Conservation (phyloP, 2,113 vertebrate species). For the Paraplagusia blochii region DNA sequence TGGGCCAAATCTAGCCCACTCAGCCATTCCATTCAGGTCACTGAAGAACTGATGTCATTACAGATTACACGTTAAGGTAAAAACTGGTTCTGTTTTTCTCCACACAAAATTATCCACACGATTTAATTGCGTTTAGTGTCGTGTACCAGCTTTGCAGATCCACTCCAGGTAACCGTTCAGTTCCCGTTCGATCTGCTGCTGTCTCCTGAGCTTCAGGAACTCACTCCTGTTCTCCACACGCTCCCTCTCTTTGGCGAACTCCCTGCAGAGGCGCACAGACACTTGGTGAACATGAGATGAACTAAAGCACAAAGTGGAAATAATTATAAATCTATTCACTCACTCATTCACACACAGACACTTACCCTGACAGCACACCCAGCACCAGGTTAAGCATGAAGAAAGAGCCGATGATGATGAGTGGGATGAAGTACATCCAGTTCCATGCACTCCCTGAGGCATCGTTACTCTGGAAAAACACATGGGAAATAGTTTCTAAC, state of each 20-base stretch:
- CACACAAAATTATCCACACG: too few species aligned
- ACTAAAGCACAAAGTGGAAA: not conserved
- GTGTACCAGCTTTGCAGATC: slow-evolving; percentile 92
- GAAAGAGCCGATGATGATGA: slow-evolving; percentile 96
- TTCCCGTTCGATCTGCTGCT: slow-evolving; percentile 93
- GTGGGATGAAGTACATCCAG: slow-evolving; percentile 95
- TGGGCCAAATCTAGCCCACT: too few species aligned
- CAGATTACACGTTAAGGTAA: too few species aligned
- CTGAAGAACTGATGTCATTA: too few species aligned
- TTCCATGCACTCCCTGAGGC: slow-evolving; percentile 94
- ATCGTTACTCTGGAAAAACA: slow-evolving; percentile 85
- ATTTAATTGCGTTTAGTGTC: too few species aligned
- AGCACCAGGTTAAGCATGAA: slow-evolving; percentile 97
- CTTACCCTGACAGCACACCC: slow-evolving; percentile 92
- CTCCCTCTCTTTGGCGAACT: slow-evolving; percentile 95
- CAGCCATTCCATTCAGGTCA: too few species aligned
- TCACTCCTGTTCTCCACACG: slow-evolving; percentile 90
- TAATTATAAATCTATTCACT: not conserved
- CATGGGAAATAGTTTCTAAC: too few species aligned
- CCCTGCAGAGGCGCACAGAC: slow-evolving; percentile 67
- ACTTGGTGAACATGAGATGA: not conserved
- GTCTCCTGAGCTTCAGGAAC: slow-evolving; percentile 88
- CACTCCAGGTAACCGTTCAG: slow-evolving; percentile 93
- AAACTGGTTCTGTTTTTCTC: too few species aligned
- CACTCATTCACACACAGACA: not conserved